phyloP scores from a whole-genome alignment of 2,797 vertebrate genomes.

The Iguana delicatissima region DNA sequence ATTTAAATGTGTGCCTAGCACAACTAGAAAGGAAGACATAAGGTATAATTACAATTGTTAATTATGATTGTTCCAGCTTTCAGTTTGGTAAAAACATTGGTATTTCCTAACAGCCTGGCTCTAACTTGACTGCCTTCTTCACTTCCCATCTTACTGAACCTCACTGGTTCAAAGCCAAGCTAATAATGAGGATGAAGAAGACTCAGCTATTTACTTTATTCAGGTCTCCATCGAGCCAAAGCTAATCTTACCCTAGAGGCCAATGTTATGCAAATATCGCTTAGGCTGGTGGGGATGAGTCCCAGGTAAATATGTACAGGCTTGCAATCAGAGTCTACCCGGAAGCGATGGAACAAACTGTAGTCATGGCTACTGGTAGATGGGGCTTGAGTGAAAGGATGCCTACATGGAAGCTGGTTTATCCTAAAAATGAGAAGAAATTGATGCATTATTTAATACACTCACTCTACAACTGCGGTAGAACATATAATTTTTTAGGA shows the following conservation, averaged over 20 bases:
- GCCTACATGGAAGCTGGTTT: not conserved
- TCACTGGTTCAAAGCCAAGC: not conserved
- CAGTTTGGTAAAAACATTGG: not conserved
- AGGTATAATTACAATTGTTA: not conserved
- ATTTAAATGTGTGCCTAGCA: constrained; percentile 2
- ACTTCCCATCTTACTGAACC: not conserved
- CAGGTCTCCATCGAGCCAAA: not conserved
- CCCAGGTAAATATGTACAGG: not conserved
- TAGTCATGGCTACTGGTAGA: not conserved
- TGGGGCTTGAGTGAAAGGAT: not conserved
- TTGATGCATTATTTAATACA: not conserved
- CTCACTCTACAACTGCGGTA: too few species aligned
- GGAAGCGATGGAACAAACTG: not conserved
- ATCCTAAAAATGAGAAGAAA: not conserved
- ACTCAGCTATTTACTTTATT: not conserved
- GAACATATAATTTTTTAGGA: too few species aligned
- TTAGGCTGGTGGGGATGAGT: not conserved
- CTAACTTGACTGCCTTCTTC: not conserved
- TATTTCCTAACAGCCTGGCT: constrained; percentile 6
- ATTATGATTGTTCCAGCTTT: not conserved
- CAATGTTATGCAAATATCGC: too few species aligned
- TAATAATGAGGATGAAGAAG: not conserved
- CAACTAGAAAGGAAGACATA: not conserved
- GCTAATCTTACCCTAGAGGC: not conserved
- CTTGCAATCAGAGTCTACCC: not conserved